Conservation (phyloP, 2,113 vertebrate genomes). For the Pseudopodoces humilis region DNA sequence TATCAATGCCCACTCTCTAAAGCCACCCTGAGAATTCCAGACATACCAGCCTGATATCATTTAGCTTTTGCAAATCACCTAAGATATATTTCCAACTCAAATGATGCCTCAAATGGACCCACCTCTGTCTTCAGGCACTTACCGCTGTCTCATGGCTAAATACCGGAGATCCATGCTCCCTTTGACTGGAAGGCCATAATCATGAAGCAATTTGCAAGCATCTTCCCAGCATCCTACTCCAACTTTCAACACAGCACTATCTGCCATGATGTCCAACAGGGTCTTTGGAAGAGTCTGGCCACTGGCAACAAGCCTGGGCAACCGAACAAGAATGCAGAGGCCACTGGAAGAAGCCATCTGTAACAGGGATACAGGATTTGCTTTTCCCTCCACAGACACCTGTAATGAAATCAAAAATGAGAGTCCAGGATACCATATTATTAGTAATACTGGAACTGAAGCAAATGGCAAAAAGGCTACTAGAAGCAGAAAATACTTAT, state of each 20-base stretch:
- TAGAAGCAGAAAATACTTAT: not conserved
- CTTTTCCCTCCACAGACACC: conserved; percentile 85
- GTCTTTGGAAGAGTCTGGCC: conserved; percentile 79
- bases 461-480: not conserved
- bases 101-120: not conserved
- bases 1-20: not conserved
- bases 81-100: not conserved
- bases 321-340: conserved; percentile 84
- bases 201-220: conserved; percentile 83
- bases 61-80: not conserved
- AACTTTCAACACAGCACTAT: conserved; percentile 86
- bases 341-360: conserved; percentile 90
- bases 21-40: not conserved
- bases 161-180: conserved; percentile 89
- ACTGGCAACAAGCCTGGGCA: conserved; percentile 76
- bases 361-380: conserved; percentile 85
- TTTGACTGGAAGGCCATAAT: conserved; percentile 83
- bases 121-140: not conserved
- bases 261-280: conserved; percentile 81
- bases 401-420: conserved; percentile 62
- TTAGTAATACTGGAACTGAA: not conserved
- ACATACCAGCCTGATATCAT: not conserved
- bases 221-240: conserved; percentile 95
- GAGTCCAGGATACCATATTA: not conserved
- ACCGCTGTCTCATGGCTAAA: conserved; percentile 87